Percentiles rank a stretch among this genome's conserved stretches.
Conservation (phyloP, 2,113 vertebrate genomes). For the Himantopus leucocephalus region DNA sequence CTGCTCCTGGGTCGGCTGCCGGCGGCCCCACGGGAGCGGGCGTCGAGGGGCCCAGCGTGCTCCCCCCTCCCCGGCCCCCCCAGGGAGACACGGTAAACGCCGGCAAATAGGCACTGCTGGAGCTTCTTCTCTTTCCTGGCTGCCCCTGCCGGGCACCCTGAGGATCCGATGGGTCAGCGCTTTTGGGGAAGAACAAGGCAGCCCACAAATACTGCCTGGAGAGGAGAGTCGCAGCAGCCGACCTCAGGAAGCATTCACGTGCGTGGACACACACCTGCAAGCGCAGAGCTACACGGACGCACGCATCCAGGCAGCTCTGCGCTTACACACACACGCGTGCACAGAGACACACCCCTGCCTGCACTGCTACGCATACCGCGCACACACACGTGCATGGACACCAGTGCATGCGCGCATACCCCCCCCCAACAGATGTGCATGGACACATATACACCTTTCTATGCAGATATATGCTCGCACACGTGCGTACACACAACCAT, state of each 20-base stretch:
- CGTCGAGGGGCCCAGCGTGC: fast-evolving
- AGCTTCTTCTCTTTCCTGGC: neutral
- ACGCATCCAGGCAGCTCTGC: neutral
- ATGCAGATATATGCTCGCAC: fast-evolving
- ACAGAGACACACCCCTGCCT: neutral
- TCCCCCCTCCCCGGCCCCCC: no score
- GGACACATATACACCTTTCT: neutral
- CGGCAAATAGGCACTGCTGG: neutral
- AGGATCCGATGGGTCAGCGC: neutral
- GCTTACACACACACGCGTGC: neutral
- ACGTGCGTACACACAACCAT: fast-evolving
- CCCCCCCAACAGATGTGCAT: neutral
- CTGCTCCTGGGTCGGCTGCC: neutral
- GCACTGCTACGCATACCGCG: neutral
- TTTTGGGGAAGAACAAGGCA: neutral
- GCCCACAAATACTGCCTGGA: neutral
- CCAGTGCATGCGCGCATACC: neutral
- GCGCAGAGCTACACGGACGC: fast-evolving
- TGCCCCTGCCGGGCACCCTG: neutral
- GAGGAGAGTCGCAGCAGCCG: neutral
- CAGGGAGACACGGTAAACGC: neutral
- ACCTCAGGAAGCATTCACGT: neutral
- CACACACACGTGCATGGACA: neutral
- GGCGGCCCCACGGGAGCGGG: neutral
- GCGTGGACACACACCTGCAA: neutral